Percentiles rank a stretch among this genome's conserved stretches.
Evolutionary conservation across 2,888 invertebrate genomes (phyloP).

Genomic region (Apamea crenata): DNA sequence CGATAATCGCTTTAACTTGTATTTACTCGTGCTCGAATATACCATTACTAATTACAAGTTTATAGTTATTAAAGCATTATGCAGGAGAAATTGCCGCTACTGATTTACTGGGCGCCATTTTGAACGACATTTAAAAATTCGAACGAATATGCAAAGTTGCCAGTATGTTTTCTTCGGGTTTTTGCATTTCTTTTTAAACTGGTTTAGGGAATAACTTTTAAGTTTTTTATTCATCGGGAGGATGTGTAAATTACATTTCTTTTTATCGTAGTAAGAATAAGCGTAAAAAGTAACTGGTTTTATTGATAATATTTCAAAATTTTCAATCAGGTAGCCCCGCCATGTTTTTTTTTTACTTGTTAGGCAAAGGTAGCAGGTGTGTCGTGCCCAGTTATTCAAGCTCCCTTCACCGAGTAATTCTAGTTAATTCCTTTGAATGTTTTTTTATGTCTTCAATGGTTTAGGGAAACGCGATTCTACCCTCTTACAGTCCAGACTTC

Average conservation of each 20-base stretch:
- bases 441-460: conserved; percentile 70
- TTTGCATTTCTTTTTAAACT: conserved; percentile 42
- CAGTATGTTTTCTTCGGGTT: conserved; percentile 11
- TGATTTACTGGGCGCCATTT: conserved; percentile 88
- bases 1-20: conserved; percentile 78
- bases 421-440: conserved; percentile 78
- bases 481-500: conserved; percentile 11
- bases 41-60: conserved; percentile 88
- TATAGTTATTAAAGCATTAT: conserved; percentile 86
- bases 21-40: conserved; percentile 75
- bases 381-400: conserved; percentile 74
- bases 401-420: conserved; percentile 74
- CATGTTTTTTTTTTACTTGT: conserved; percentile 51
- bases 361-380: conserved; percentile 85
- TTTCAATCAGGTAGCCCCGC: conserved; percentile 55
- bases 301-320: conserved; percentile 10
- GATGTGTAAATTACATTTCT: background rate
- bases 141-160: conserved; percentile 76
- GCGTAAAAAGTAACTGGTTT: background rate
- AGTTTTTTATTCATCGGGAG: conserved; percentile 1
- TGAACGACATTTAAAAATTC: conserved; percentile 86
- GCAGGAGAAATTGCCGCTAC: conserved; percentile 84
- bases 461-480: conserved; percentile 68
- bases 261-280: background rate
- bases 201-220: conserved; percentile 32